Conservation (phyloP, 2,888 invertebrate genomes). For the Lacanobia wlatinum region DNA sequence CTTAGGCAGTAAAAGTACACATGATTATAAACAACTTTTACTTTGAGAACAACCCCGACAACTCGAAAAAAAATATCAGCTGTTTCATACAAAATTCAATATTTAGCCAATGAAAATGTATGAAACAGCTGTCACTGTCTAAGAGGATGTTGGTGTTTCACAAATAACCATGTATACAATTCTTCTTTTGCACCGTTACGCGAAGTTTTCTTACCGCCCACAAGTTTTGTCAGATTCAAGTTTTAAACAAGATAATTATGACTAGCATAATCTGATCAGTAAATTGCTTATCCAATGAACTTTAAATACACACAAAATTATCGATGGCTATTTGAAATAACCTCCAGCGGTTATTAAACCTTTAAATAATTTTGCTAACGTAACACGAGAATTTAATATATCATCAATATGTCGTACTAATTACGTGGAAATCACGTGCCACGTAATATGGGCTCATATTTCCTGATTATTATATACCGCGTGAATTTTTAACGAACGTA, state of each 20-base stretch:
- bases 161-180: too few relatives aligned
- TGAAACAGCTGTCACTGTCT: too few relatives aligned
- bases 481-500: not conserved
- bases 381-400: constrained; percentile 5
- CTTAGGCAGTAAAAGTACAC: too few relatives aligned
- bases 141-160: too few relatives aligned
- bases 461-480: not conserved
- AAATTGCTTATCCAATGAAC: not conserved
- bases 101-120: too few relatives aligned
- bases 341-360: not conserved
- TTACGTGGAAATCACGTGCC: not conserved
- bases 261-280: not conserved
- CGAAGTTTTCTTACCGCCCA: not conserved
- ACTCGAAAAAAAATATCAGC: too few relatives aligned
- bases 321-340: not conserved
- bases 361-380: constrained; percentile 10
- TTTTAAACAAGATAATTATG: not conserved
- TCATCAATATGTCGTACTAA: not conserved
- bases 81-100: too few relatives aligned
- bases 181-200: too few relatives aligned
- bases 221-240: not conserved
- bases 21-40: too few relatives aligned
- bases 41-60: too few relatives aligned
- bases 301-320: not conserved
- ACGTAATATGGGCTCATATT: not conserved